These are phyloP conservation scores for Neopipo cinnamomea DNA, from an alignment of 2,113 vertebrate genomes.

Conservation along the genomic window DNA sequence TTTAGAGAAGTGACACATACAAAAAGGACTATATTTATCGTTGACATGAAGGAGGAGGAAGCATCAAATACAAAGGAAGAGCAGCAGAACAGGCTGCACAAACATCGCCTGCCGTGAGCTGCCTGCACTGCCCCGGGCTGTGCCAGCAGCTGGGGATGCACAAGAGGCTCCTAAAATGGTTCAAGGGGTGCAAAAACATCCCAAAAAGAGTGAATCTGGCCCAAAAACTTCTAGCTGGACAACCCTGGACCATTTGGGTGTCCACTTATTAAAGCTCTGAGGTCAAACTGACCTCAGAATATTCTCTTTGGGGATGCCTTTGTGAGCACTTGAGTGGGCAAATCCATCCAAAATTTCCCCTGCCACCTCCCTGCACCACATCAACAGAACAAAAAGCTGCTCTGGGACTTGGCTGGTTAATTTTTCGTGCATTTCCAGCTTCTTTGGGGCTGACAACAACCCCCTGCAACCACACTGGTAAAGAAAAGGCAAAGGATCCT, in stretches of 20 bases:
- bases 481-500: not conserved
- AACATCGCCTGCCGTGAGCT: not conserved
- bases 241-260: not conserved
- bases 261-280: not conserved
- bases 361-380: not conserved
- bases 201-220: not conserved
- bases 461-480: not conserved
- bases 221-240: not conserved
- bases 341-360: not conserved
- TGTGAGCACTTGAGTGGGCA: not conserved
- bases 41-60: constrained; percentile 21
- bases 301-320: not conserved
- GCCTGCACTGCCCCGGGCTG: not conserved
- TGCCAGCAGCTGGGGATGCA: not conserved
- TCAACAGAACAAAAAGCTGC: not conserved
- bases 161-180: not conserved
- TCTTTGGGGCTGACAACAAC: not conserved
- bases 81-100: constrained; percentile 24
- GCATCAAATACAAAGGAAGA: constrained; percentile 33
- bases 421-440: not conserved
- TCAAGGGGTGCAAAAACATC: not conserved
- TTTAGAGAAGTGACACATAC: constrained; percentile 46
- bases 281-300: not conserved
- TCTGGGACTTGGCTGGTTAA: not conserved
- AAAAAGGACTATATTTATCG: not conserved